Percentiles rank a stretch among this genome's conserved stretches.
phyloP scores from a whole-genome alignment of 2,113 vertebrate species.

The Eulemur macaco region DNA sequence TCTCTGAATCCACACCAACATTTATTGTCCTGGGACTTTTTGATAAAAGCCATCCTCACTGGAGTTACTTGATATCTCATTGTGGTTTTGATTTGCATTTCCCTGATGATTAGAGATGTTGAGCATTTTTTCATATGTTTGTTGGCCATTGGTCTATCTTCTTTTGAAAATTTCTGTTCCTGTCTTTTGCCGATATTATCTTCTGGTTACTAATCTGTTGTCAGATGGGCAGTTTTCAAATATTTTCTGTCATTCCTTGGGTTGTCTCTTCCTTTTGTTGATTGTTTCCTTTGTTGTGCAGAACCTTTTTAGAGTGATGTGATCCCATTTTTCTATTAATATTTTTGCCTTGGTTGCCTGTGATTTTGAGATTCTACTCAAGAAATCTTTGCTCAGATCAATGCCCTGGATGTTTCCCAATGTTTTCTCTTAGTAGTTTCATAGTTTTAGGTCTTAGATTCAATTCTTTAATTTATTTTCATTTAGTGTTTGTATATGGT shows the following conservation, averaged over 20 bases:
- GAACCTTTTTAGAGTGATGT: not conserved
- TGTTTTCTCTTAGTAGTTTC: not conserved
- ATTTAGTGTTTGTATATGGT: not conserved
- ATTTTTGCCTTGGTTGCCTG: not conserved
- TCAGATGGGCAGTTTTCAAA: not conserved
- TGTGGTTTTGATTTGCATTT: no score
- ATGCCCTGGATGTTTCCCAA: not conserved
- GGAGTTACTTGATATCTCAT: no score
- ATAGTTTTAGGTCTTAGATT: not conserved
- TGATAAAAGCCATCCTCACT: no score
- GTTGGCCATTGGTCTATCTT: no score
- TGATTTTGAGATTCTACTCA: not conserved
- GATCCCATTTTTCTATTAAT: not conserved
- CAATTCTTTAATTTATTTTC: not conserved
- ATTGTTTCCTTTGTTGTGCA: not conserved
- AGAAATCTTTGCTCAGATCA: not conserved
- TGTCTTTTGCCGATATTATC: not conserved
- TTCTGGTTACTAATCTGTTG: not conserved
- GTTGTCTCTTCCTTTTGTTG: not conserved
- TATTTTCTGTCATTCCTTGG: not conserved
- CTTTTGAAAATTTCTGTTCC: no score
- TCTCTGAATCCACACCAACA: no score
- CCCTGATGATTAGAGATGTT: no score
- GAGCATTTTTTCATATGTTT: no score
- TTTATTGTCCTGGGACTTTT: no score